These are phyloP conservation scores for Gorsachius magnificus DNA, from an alignment of 2,797 vertebrate species.

Conservation along the genomic window DNA sequence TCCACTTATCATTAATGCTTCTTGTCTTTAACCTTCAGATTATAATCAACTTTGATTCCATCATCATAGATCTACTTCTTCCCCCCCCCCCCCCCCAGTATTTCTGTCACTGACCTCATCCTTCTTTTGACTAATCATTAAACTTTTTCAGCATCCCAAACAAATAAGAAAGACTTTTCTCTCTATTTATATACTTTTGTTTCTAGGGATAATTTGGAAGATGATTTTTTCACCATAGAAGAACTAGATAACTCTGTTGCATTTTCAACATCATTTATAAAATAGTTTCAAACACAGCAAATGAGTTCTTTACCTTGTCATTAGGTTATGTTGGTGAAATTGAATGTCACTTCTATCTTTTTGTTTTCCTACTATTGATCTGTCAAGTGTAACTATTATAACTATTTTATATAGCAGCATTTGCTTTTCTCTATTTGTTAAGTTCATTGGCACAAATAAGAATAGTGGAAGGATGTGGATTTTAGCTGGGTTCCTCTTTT, in stretches of 20 bases:
- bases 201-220: neutral
- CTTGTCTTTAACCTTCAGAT: conserved; percentile 2
- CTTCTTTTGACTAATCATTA: neutral
- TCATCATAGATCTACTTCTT: neutral
- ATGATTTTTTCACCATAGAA: neutral
- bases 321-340: neutral
- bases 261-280: conserved; percentile 26
- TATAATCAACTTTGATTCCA: neutral
- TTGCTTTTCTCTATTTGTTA: neutral
- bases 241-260: neutral
- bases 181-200: neutral
- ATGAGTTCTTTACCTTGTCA: neutral
- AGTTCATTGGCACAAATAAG: neutral
- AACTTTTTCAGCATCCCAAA: neutral
- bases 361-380: neutral
- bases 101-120: neutral
- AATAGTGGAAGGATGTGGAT: neutral
- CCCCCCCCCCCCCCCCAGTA: neutral
- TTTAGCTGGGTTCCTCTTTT: neutral
- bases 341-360: neutral
- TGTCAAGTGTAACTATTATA: neutral
- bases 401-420: neutral
- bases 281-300: neutral
- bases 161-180: neutral
- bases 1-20: neutral